Base-by-base conservation (phyloP, 2,797 vertebrate genomes). In the Poecilia wingei region DNA sequence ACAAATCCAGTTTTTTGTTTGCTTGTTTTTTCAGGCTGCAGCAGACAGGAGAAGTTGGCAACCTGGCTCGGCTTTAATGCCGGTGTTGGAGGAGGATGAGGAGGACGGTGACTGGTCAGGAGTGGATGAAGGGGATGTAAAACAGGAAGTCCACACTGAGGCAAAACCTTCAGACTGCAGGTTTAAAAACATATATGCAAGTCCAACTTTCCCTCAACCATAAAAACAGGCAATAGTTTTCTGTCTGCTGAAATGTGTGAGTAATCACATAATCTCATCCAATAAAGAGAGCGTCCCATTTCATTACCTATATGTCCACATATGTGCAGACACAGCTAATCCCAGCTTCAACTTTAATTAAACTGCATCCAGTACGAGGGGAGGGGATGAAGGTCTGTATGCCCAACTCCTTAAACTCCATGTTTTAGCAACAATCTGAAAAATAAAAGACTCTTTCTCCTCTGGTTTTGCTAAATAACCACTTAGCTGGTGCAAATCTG, bases 21-120 rank as follows among this genome's bases (percentile, higher is more conserved):
- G 13, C 13, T 12, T 12, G 25, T 46, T 55, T 68, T 74, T 57
- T 82, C 76, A 96, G 95, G 86, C 82, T 79, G 28, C 85, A 16
- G 36, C 71, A 36, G 91, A 94, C 73, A 88, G 93, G 74, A 92
- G 85, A 82, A 81, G 55, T 74, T 86, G 87, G 86, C 84, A 91
- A 74, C 89, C 90, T 64, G 75, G 86, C 77, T 81, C 87, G 64
- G 79, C 86, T 76, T 78, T 90, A 76, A 89, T 77, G 76, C 88
- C 90, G 45, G 87, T 91, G 73, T 82, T 88, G 49, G 90, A 90
- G 69, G 92, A 93, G 78, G 89, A 88, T 22, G 90, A 93, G 39
- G 87, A 86, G 75, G 77, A 46, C 49, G 12, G 41, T 2, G 80
- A 85, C n/a, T 82, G 4, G 45, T 28, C 28, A 8, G 79, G 43